Evolutionary conservation across 2,888 invertebrate genomes (phyloP), one percentile per base, ranked within the genome.

Genomic region (Agrenia bidenticulata): DNA sequence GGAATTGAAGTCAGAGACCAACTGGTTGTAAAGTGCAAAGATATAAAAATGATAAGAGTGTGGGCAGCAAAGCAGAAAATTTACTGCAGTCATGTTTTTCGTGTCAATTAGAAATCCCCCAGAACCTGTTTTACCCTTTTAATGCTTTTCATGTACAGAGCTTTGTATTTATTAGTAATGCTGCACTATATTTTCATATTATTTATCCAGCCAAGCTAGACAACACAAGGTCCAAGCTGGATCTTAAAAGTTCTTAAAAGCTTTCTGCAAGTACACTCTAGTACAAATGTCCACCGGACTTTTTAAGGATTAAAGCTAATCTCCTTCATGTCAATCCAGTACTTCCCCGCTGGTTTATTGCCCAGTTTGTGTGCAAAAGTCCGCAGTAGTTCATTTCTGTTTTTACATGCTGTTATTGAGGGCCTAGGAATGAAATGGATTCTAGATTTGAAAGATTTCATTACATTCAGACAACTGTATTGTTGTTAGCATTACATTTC

Each of bases 21-120:
- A 32, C 32, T 11, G n/a, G 5, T 32, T 32, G 32, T 11, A 11
- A 32, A 32, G 4, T 32, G 4, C 32, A 32, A 32, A 32, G 32
- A 32, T 32, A 32, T 32, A 7, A 32, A 32, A 32, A 11, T 32
- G 32, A 32, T 32, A 32, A 32, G 32, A 32, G 32, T 32, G 32
- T 32, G 32, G 32, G 32, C 32, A 32, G 32, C 32, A 32, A 11
- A 32, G 32, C 32, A 32, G 32, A 4, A 32, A 32, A 32, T 32
- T 32, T 23, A 51, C 17, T 11, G 2, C 13, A 23, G 51, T 19
- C 24, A 4, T 2, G 19, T 21, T 24, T 2, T 23, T 51, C 51
- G 51, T 51, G 51, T 51, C 51, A 51, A 51, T 51, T 51, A 51
- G 51, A 51, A 51, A 51, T 51, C 45, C 19, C 45, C 19, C 45